Conservation (phyloP, 2,797 vertebrate genomes). For the Anabas testudineus region DNA sequence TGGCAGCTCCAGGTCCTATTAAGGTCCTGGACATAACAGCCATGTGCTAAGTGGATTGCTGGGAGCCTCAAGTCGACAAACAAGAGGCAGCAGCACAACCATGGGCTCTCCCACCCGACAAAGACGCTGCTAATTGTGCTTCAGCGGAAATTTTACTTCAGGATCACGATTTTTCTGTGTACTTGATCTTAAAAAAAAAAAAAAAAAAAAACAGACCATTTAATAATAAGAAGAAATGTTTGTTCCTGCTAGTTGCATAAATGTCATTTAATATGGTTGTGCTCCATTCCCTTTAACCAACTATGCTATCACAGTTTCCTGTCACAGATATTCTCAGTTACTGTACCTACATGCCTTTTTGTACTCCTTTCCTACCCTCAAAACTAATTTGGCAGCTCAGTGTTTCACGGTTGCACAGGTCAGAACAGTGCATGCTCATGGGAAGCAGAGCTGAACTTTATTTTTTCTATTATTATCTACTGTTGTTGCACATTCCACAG, state of each 20-base stretch:
- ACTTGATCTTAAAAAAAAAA: constrained; percentile 17
- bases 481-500: background rate
- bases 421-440: constrained; percentile 34
- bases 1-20: constrained; percentile 47
- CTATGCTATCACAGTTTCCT: constrained; percentile 42
- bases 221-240: background rate
- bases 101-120: constrained; percentile 23
- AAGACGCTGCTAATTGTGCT: constrained; percentile 26
- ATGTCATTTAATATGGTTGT: constrained; percentile 7
- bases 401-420: constrained; percentile 36
- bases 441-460: background rate
- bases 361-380: constrained; percentile 23
- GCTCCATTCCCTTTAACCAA: constrained; percentile 16
- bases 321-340: constrained; percentile 53
- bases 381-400: constrained; percentile 45
- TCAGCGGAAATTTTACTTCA: constrained; percentile 24
- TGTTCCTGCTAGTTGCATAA: constrained; percentile 6
- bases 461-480: background rate
- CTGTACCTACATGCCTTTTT: constrained; percentile 48
- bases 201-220: constrained; percentile 16
- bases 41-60: constrained; percentile 49
- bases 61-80: constrained; percentile 38
- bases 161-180: constrained; percentile 9
- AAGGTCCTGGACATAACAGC: constrained; percentile 43
- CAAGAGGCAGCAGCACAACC: constrained; percentile 39